Base-by-base conservation (phyloP, 2,797 vertebrate genomes). In the Agapornis canus region DNA sequence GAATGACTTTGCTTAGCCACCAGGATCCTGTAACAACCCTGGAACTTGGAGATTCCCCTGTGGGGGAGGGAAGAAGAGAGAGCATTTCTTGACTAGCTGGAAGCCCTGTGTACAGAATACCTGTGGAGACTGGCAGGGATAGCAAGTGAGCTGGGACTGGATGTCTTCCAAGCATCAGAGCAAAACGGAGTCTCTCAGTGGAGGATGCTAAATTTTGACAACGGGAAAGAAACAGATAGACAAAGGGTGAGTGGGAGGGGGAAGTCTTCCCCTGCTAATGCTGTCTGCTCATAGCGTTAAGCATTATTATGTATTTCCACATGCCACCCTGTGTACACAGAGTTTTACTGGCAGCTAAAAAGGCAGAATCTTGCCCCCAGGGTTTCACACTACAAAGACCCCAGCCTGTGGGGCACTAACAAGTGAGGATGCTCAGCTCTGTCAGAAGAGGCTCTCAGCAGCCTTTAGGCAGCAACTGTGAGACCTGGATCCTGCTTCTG, bases 101-200 rank as follows among this genome's bases (percentile, higher is more conserved):
- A 95, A 96, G 76, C 68, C 91, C 91, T 95, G 85, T 96, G 93
- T 93, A 90, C 83, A 47, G n/a, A 94, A 76, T 90, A 90, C 96
- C 97, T 93, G 95, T 95, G 92, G 97, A 87, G 97, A 93, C 89
- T 96, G 97, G 95, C 95, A 97, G 95, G 92, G 86, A 86, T 93
- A 94, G 57, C 1, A 6, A 89, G 77, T 42, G 82, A 94, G 91
- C 56, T 87, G 95, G 70, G 88, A 89, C 91, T 97, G 97, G 98
- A 97, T 94, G 79, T 57, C 39, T 95, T 97, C 96, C 97, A 97
- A 94, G 86, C 89, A 85, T 35, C 37, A 90, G 96, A 97, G 94
- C 83, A 96, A 94, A 95, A 92, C 91, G 13, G 86, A 96, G 82
- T 82, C 68, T 89, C 86, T 89, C 86, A 20, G 82, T 95, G 94